Conservation (phyloP, 2,888 invertebrate species). For the Cephus pulcher region DNA sequence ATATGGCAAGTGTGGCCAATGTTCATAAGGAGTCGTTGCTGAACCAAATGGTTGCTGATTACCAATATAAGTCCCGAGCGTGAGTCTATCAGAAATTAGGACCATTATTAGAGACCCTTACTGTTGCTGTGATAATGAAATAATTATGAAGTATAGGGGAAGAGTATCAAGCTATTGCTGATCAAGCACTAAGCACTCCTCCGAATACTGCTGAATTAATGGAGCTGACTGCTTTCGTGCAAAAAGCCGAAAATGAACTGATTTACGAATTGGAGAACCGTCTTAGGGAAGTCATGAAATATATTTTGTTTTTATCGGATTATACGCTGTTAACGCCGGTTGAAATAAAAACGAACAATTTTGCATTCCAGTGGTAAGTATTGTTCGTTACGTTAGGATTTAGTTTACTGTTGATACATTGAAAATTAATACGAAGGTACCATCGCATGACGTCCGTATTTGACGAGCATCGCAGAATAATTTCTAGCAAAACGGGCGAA, state of each 20-base stretch:
- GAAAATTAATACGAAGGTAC: slow-evolving; percentile 65
- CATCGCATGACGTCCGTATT: slow-evolving; percentile 83
- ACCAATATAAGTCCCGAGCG: slow-evolving; percentile 82
- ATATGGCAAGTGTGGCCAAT: slow-evolving; percentile 77
- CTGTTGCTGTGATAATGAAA: background rate
- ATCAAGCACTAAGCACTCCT: slow-evolving; percentile 83
- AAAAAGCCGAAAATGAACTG: slow-evolving; percentile 78
- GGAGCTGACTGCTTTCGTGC: slow-evolving; percentile 82
- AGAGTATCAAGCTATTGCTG: slow-evolving; percentile 85
- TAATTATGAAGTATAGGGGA: slow-evolving; percentile 76
- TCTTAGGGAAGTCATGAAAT: slow-evolving; percentile 75
- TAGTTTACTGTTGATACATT: background rate
- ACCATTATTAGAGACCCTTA: background rate
- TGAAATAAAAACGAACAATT: slow-evolving; percentile 90
- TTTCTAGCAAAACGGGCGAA: slow-evolving; percentile 85
- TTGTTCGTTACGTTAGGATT: background rate
- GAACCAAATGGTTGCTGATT: slow-evolving; percentile 81
- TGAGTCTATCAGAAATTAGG: slow-evolving; percentile 64
- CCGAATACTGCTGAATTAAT: slow-evolving; percentile 87
- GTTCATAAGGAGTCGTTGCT: slow-evolving; percentile 78
- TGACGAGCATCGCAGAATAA: slow-evolving; percentile 83
- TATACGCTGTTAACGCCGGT: slow-evolving; percentile 82
- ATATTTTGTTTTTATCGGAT: slow-evolving; percentile 87
- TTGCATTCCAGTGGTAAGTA: slow-evolving; percentile 83
- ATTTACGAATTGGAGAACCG: slow-evolving; percentile 82